Conservation (phyloP, 2,888 invertebrate species). For the Aethes cnicana region DNA sequence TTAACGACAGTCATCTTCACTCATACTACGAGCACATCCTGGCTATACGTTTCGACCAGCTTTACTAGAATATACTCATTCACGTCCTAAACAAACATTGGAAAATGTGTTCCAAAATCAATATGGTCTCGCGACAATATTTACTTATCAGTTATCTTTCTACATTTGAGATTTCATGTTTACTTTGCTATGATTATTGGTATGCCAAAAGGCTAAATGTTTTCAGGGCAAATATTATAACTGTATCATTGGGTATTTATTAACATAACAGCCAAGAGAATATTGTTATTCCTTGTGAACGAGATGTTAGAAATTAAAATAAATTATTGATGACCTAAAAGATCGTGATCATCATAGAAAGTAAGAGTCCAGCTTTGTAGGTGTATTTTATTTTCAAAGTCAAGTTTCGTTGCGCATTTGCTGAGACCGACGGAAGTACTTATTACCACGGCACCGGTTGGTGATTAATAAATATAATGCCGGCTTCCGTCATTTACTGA, state of each 20-base stretch:
- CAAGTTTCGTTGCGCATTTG: no score
- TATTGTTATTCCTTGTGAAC: no score
- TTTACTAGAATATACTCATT: slow-evolving; percentile 16
- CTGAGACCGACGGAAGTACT: no score
- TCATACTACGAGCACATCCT: slow-evolving; percentile 21
- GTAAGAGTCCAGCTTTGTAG: no score
- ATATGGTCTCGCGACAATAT: slow-evolving; percentile 37
- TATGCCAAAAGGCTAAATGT: slow-evolving; percentile 14
- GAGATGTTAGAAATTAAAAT: no score
- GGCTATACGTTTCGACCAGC: slow-evolving; percentile 23
- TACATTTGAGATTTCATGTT: slow-evolving; percentile 22
- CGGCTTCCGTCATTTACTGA: slow-evolving; percentile 20
- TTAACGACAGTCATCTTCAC: no score
- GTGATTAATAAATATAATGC: no score
- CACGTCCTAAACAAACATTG: slow-evolving; percentile 42
- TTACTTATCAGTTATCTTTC: slow-evolving; percentile 35
- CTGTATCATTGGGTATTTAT: no score
- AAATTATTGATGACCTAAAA: no score
- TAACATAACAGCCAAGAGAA: no score
- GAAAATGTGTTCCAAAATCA: slow-evolving; percentile 38
- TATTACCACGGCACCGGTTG: slow-evolving; percentile 1
- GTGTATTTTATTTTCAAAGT: no score
- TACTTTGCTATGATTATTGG: slow-evolving; percentile 25
- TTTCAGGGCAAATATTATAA: not conserved
- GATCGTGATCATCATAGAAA: no score